These are phyloP conservation scores for Phortica magna DNA, from an alignment of 2,888 invertebrate species.

Conservation along the genomic window DNA sequence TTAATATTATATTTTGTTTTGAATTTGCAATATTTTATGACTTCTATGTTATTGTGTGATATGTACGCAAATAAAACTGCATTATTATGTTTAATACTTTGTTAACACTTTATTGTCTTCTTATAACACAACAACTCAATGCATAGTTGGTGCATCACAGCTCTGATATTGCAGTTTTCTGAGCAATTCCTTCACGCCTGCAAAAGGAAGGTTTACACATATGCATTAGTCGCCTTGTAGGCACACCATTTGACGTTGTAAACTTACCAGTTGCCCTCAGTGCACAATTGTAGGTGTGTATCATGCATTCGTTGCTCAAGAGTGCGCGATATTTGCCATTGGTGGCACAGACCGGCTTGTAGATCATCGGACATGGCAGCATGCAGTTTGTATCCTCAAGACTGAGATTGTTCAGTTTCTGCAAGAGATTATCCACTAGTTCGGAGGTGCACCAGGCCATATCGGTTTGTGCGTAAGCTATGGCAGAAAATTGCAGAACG, in stretches of 20 bases:
- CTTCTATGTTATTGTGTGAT: conserved; percentile 52
- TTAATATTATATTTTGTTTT: conserved; percentile 36
- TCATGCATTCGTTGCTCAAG: conserved; percentile 63
- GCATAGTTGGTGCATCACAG: conserved; percentile 36
- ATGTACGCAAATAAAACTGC: conserved; percentile 51
- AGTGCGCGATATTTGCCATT: conserved; percentile 70
- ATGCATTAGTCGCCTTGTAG: background rate
- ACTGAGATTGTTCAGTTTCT: conserved; percentile 55
- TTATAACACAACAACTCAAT: conserved; percentile 9
- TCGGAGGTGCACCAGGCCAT: conserved; percentile 72
- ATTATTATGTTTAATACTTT: conserved; percentile 59
- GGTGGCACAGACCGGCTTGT: conserved; percentile 69
- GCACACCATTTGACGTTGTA: background rate
- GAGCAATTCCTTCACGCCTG: conserved; percentile 47
- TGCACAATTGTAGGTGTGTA: conserved; percentile 68
- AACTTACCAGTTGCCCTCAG: conserved; percentile 40
- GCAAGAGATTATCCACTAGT: conserved; percentile 55
- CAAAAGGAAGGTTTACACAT: background rate
- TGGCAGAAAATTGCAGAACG: too few species aligned
- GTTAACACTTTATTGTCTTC: conserved; percentile 38
- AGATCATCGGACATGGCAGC: conserved; percentile 69
- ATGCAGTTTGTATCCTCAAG: conserved; percentile 58
- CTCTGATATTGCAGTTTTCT: conserved; percentile 50
- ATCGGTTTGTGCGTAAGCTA: conserved; percentile 60
- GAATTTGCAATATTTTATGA: conserved; percentile 52